A percentile compares a stretch with the other conserved stretches of the same genome.
Conservation (phyloP, 2,888 invertebrate genomes). For the Epinotia brunnichana region DNA sequence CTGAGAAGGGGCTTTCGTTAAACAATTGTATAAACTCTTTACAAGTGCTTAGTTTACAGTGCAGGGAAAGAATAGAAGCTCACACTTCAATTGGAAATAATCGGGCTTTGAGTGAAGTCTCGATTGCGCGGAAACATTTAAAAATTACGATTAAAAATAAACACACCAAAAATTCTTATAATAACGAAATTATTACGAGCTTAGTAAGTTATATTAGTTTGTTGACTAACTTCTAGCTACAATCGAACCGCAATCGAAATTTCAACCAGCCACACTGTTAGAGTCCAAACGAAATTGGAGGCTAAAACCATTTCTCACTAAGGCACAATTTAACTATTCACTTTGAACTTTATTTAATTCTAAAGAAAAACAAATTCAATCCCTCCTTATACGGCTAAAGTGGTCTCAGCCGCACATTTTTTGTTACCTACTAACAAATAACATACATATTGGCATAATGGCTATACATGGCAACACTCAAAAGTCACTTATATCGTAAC, state of each 20-base stretch:
- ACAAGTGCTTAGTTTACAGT: constrained; percentile 72
- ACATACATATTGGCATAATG: constrained; percentile 19
- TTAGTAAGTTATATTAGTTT: constrained; percentile 21
- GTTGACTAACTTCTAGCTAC: constrained; percentile 27
- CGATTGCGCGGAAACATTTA: constrained; percentile 31
- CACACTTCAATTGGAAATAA: constrained; percentile 25
- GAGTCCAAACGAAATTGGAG: constrained; percentile 68
- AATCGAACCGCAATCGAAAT: constrained; percentile 29
- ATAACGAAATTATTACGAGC: constrained; percentile 9
- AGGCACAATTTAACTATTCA: constrained; percentile 82
- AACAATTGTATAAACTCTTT: constrained; percentile 56
- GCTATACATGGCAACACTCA: constrained; percentile 31
- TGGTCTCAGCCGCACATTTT: constrained; percentile 12
- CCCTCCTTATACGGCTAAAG: constrained; percentile 53
- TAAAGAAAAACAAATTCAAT: constrained; percentile 75
- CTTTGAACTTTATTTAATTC: constrained; percentile 80
- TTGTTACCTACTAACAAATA: constrained; percentile 29
- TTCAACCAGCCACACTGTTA: constrained; percentile 32
- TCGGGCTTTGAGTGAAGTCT: constrained; percentile 13
- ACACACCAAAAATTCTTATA: constrained; percentile 40
- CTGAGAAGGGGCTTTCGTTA: constrained; percentile 64
- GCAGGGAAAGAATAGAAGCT: constrained; percentile 56
- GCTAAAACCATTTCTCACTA: constrained; percentile 76
- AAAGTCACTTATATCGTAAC: background rate
- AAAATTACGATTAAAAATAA: constrained; percentile 31